Conservation (phyloP, 1,140 invertebrate species). For the Rhynchophorus ferrugineus region DNA sequence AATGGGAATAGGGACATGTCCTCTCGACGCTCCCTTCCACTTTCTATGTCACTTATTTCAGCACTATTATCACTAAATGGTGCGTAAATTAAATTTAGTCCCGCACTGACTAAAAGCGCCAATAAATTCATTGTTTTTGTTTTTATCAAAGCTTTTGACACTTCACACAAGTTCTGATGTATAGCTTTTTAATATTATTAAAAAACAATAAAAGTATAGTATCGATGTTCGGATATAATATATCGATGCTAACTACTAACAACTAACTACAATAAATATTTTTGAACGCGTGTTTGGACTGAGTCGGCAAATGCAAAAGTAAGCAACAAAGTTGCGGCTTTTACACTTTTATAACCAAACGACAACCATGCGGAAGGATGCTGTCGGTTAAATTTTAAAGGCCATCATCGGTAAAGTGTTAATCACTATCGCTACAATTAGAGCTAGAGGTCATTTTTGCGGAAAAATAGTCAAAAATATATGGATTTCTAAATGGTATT, state of each 20-base stretch:
- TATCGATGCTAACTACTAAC: no score
- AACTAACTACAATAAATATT: no score
- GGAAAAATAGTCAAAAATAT: no score
- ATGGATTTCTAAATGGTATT: no score
- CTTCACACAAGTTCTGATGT: no score
- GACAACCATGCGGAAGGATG: not conserved
- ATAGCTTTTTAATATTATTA: no score
- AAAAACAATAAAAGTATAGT: no score
- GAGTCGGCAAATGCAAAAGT: not conserved
- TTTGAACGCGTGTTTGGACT: not conserved
- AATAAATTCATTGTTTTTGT: constrained; percentile 20
- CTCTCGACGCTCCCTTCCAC: constrained; percentile 3
- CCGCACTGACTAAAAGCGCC: constrained; percentile 14
- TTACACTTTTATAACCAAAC: not conserved
- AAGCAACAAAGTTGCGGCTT: not conserved
- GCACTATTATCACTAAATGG: constrained; percentile 17
- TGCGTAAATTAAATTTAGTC: constrained; percentile 14
- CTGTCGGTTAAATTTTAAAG: not conserved
- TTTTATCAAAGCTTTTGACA: not conserved
- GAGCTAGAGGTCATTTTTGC: not conserved
- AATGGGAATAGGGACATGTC: constrained; percentile 15
- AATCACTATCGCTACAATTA: not conserved
- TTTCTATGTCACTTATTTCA: not conserved
- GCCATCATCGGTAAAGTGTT: not conserved
- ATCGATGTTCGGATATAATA: no score